A percentile compares a stretch with the other conserved stretches of the same genome.
Evolutionary conservation across 2,888 invertebrate species (phyloP).

Genomic region (Agrochola macilenta): DNA sequence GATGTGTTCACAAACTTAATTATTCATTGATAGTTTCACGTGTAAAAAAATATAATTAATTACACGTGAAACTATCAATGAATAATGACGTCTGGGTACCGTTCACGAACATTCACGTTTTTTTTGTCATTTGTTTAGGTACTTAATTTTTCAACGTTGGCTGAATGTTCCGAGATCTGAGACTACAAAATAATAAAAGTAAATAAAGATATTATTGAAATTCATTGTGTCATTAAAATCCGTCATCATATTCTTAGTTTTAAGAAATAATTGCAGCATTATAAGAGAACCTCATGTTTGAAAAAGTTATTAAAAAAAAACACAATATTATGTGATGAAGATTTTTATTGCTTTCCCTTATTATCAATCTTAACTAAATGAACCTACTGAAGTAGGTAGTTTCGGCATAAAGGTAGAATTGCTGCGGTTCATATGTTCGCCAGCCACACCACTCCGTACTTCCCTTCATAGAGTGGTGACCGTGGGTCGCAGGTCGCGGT

Average conservation of each 20-base stretch:
- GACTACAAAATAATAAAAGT: not conserved
- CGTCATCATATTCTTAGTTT: not conserved
- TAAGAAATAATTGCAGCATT: not conserved
- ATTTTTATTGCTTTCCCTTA: conserved; percentile 9
- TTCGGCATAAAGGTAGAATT: not conserved
- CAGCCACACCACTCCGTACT: not conserved
- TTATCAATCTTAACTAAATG: not conserved
- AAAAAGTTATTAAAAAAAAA: not conserved
- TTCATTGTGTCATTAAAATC: not conserved
- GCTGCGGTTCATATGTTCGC: not conserved
- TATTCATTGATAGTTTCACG: too few relatives aligned
- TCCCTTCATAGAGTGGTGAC: not conserved
- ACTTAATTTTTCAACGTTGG: not conserved
- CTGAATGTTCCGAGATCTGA: not conserved
- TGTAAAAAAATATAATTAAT: too few relatives aligned
- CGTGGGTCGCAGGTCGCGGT: not conserved
- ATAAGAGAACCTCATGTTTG: not conserved
- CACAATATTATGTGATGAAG: not conserved
- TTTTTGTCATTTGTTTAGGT: not conserved
- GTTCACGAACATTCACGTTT: not conserved
- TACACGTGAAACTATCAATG: too few relatives aligned
- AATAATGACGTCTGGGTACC: not conserved
- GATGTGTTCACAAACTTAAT: too few relatives aligned
- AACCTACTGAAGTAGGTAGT: too few relatives aligned
- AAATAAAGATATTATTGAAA: not conserved